Base-by-base conservation (phyloP, 2,888 invertebrate genomes). In the Caenorhabditis drosophilae region DNA sequence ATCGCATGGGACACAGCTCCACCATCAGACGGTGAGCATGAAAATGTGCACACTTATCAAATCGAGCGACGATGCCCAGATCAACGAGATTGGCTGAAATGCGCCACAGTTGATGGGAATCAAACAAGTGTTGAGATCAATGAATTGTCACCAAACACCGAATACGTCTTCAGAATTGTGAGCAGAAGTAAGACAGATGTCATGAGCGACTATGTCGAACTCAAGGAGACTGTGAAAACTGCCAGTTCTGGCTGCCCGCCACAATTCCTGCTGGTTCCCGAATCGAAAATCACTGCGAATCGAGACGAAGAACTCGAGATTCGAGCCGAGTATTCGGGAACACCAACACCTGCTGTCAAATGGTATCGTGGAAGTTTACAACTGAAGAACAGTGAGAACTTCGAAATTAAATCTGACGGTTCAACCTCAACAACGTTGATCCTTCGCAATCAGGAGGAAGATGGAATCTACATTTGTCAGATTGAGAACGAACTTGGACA, bases 391-490 rank as follows among this genome's bases (percentile, higher is more conserved):
- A 26, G 64, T 27, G 35, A 51, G 25, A 60, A 53, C 35, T 56
- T 62, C 7, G n/a, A 58, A 2, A 58, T 57, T 11, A 54, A 57
- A 23, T n/a, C n/a, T n/a, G n/a, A n/a, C n/a, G n/a, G n/a, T n/a
- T n/a, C n/a, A n/a, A n/a, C n/a, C n/a, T n/a, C n/a, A n/a, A 67
- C 80, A 15, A 74, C 82, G 16, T 67, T 85, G 35, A 80, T 76
- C 48, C 71, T 85, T 16, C 73, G 59, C 15, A 56, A 67, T 6
- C 82, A 84, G 58, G 84, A 84, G 70, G 71, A 72, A 36, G 63
- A 68, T 44, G 85, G 85, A n/a, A 79, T 84, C 31, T 85, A 85
- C 70, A 83, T 84, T 0, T 85, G 85, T 67, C 67, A 78, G 36
- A 84, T 84, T 11, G 80, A 83, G 56, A 86, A 85, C 72, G 76